phyloP scores from a whole-genome alignment of 1,140 invertebrate species.

The Ephestia elutella region DNA sequence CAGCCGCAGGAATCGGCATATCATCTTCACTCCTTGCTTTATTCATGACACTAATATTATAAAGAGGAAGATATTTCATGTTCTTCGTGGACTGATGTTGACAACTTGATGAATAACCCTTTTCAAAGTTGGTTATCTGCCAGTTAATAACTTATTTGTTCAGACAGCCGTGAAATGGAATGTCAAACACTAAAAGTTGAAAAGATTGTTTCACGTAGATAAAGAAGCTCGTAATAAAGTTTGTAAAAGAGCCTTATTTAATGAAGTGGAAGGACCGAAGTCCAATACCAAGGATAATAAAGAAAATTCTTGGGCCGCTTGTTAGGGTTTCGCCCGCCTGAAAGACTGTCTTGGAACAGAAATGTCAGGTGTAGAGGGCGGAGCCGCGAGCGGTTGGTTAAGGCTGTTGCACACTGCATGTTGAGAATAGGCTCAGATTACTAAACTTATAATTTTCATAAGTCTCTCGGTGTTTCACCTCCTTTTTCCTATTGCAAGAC shows the following conservation, averaged over 20 bases:
- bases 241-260: background rate
- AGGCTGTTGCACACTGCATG: background rate
- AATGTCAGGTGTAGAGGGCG: slow-evolving; percentile 8
- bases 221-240: background rate
- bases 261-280: background rate
- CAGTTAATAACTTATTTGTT: background rate
- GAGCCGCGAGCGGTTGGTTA: slow-evolving; percentile 9
- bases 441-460: too few species aligned
- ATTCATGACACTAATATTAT: too few species aligned
- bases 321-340: background rate
- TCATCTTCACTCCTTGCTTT: too few species aligned
- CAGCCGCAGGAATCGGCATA: too few species aligned
- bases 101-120: slow-evolving; percentile 1
- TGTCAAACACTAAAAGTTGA: background rate
- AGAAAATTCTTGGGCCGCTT: background rate
- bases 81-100: background rate
- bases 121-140: background rate
- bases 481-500: too few species aligned
- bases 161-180: slow-evolving; percentile 1
- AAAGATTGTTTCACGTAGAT: background rate
- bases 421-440: background rate
- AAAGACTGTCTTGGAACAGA: background rate
- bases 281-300: background rate
- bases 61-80: too few species aligned
- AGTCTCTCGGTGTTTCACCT: too few species aligned